Evolutionary conservation across 2,888 invertebrate genomes (phyloP).

Genomic region (Apocheima hispidaria): DNA sequence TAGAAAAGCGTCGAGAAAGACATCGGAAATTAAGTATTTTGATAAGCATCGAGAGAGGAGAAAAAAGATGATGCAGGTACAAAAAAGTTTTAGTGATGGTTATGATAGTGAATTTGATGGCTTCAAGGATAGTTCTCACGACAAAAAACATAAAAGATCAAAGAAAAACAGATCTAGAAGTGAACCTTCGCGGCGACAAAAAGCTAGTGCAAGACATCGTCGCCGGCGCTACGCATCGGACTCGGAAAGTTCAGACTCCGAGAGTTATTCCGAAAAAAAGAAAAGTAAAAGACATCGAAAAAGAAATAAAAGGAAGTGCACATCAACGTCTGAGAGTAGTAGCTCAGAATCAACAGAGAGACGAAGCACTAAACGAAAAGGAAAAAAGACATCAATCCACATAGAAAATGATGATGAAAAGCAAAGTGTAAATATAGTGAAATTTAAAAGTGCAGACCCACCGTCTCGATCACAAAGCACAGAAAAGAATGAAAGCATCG

Average conservation of each 20-base stretch:
- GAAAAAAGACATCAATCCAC: constrained; percentile 80
- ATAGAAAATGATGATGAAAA: constrained; percentile 76
- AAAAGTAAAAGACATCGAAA: constrained; percentile 76
- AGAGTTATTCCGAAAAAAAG: constrained; percentile 69
- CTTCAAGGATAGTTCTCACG: constrained; percentile 56
- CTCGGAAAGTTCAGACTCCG: constrained; percentile 71
- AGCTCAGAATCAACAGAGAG: constrained; percentile 78
- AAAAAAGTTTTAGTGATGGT: constrained; percentile 84
- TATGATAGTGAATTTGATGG: constrained; percentile 77
- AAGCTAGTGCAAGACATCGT: constrained; percentile 63
- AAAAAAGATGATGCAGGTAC: constrained; percentile 67
- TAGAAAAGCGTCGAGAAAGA: constrained; percentile 58
- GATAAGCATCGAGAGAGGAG: constrained; percentile 69
- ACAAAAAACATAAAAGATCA: constrained; percentile 60
- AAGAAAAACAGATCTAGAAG: constrained; percentile 81
- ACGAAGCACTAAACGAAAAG: constrained; percentile 74
- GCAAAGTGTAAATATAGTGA: constrained; percentile 80
- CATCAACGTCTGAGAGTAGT: constrained; percentile 75
- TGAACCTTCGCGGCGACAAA: constrained; percentile 73
- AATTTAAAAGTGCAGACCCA: constrained; percentile 67
- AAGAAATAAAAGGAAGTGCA: constrained; percentile 74
- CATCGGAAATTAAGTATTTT: constrained; percentile 60
- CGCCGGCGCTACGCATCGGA: constrained; percentile 65
- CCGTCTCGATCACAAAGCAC: constrained; percentile 52
- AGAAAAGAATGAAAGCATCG: constrained; percentile 57